Conservation (phyloP, 2,888 invertebrate species). For the Carpatolechia fugitivella region DNA sequence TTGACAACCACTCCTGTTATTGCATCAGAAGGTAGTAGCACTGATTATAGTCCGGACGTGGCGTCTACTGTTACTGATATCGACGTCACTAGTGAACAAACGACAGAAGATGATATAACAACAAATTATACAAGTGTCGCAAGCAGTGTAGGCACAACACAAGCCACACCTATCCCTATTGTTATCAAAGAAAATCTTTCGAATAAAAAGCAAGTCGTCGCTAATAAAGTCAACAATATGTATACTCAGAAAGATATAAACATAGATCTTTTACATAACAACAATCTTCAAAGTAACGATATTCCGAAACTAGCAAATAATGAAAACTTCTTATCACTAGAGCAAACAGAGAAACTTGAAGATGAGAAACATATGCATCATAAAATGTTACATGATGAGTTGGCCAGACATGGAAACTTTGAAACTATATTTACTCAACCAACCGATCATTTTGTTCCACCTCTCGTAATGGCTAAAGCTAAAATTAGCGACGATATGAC, state of each 20-base stretch:
- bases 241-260: conserved; percentile 43
- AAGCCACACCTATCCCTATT: conserved; percentile 33
- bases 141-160: conserved; percentile 38
- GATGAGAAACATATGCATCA: conserved; percentile 63
- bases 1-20: conserved; percentile 31
- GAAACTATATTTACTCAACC: conserved; percentile 73
- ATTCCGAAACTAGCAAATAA: conserved; percentile 49
- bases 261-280: conserved; percentile 39
- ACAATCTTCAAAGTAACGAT: conserved; percentile 61
- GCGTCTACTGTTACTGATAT: conserved; percentile 39
- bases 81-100: conserved; percentile 46
- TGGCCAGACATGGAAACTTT: conserved; percentile 63
- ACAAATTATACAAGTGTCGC: conserved; percentile 50
- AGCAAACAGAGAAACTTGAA: conserved; percentile 55
- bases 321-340: conserved; percentile 46
- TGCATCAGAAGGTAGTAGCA: conserved; percentile 34
- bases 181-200: conserved; percentile 18
- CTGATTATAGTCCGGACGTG: conserved; percentile 41
- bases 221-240: conserved; percentile 30
- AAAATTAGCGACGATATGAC: conserved; percentile 74
- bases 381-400: conserved; percentile 66
- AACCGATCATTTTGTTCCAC: conserved; percentile 73
- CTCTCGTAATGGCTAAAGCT: conserved; percentile 74
- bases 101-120: conserved; percentile 46
- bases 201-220: conserved; percentile 16